These are phyloP conservation scores for Pogonus chalceus DNA, from an alignment of 1,140 invertebrate species.

Conservation along the genomic window DNA sequence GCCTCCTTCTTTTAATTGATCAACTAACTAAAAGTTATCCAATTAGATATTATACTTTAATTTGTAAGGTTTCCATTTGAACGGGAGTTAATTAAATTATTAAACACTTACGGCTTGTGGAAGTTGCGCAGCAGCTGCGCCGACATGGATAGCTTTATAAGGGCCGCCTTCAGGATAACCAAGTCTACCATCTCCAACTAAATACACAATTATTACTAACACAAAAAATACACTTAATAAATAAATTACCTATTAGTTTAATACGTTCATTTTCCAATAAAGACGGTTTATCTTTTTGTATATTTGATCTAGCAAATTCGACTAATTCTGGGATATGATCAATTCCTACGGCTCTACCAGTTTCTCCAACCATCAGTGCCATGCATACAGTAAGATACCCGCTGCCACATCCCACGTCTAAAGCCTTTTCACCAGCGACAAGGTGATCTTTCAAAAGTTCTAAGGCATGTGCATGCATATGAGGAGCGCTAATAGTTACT, in stretches of 20 bases:
- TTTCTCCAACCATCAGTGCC: constrained; percentile 72
- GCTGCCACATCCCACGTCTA: constrained; percentile 94
- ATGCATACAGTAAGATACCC: constrained; percentile 95
- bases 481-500: constrained; percentile 94
- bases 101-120: constrained; percentile 54
- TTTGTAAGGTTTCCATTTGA: background rate
- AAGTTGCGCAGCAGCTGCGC: constrained; percentile 72
- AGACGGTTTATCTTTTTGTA: constrained; percentile 61
- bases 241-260: constrained; percentile 51
- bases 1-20: constrained; percentile 65
- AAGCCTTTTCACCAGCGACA: constrained; percentile 61
- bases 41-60: constrained; percentile 9
- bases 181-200: constrained; percentile 74
- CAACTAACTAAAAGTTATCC: constrained; percentile 36
- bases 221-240: background rate
- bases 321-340: constrained; percentile 88
- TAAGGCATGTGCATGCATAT: constrained; percentile 96
- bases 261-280: constrained; percentile 55
- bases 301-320: constrained; percentile 61
- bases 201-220: constrained; percentile 14
- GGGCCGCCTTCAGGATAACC: constrained; percentile 65
- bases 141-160: constrained; percentile 90
- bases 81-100: background rate
- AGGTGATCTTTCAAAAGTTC: constrained; percentile 80
- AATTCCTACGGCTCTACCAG: constrained; percentile 71